Evolutionary conservation across 1,140 invertebrate genomes (phyloP).

Genomic region (Drosophila sproati): DNA sequence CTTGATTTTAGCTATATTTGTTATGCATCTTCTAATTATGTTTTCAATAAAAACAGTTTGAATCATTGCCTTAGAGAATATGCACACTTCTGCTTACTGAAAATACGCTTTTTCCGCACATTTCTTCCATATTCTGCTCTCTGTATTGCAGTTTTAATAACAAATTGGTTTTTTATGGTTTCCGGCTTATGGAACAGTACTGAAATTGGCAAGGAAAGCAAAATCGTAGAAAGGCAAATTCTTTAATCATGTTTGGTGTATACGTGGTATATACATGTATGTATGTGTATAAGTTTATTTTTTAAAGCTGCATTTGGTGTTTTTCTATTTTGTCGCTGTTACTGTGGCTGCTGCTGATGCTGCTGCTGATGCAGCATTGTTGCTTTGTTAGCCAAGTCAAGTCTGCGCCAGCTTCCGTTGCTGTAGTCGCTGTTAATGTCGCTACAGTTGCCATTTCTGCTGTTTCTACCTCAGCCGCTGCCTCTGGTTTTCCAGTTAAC

Average conservation of each 20-base stretch:
- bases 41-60: neutral
- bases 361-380: conserved; percentile 28
- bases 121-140: conserved; percentile 19
- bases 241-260: conserved; percentile 68
- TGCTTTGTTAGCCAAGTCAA: conserved; percentile 76
- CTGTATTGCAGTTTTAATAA: conserved; percentile 78
- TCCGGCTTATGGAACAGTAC: conserved; percentile 71
- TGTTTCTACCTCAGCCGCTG: conserved; percentile 3
- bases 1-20: neutral
- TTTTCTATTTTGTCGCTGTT: neutral
- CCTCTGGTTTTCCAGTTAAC: neutral
- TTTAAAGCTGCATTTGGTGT: conserved; percentile 37
- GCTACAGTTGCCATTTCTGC: conserved; percentile 64
- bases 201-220: conserved; percentile 72
- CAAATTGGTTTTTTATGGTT: conserved; percentile 82
- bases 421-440: conserved; percentile 58
- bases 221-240: conserved; percentile 48
- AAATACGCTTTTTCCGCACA: neutral
- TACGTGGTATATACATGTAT: conserved; percentile 18
- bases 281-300: conserved; percentile 9
- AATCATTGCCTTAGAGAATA: conserved; percentile 1
- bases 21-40: neutral
- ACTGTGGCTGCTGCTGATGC: neutral
- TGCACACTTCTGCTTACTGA: neutral
- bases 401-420: conserved; percentile 67